phyloP scores from a whole-genome alignment of 2,797 vertebrate species.

The Lates japonicus region DNA sequence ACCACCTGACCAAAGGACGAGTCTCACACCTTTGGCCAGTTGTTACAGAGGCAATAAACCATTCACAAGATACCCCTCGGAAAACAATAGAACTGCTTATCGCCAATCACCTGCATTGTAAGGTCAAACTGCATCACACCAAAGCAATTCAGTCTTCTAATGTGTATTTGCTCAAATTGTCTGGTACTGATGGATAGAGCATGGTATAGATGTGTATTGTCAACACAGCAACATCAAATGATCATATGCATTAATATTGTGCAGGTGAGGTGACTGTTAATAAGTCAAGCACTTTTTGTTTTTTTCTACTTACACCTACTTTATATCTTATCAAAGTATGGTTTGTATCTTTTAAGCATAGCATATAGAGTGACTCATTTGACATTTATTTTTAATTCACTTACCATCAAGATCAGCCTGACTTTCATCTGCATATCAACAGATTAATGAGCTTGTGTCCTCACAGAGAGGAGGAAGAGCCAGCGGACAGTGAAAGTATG shows the following conservation, averaged over 20 bases:
- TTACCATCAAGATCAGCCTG: background rate
- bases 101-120: slow-evolving; percentile 44
- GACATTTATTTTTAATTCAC: slow-evolving; percentile 10
- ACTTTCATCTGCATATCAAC: slow-evolving; percentile 33
- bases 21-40: slow-evolving; percentile 50
- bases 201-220: slow-evolving; percentile 22
- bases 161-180: slow-evolving; percentile 35
- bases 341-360: background rate
- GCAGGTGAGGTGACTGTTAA: background rate
- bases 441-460: slow-evolving; percentile 44
- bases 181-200: slow-evolving; percentile 9
- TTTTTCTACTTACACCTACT: no score
- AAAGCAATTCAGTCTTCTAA: slow-evolving; percentile 15
- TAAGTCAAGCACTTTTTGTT: background rate
- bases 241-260: background rate
- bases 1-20: slow-evolving; percentile 13
- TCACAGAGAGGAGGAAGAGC: slow-evolving; percentile 39
- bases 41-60: slow-evolving; percentile 54
- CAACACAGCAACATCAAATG: background rate
- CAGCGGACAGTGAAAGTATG: slow-evolving; percentile 51
- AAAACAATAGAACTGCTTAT: slow-evolving; percentile 60
- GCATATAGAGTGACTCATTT: background rate
- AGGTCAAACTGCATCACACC: background rate
- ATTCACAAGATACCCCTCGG: slow-evolving; percentile 29
- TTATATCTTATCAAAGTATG: background rate